These are phyloP conservation scores for Oscarella lobularis DNA, from an alignment of 37 sponge, comb jelly and placozoan species.

Conservation along the genomic window DNA sequence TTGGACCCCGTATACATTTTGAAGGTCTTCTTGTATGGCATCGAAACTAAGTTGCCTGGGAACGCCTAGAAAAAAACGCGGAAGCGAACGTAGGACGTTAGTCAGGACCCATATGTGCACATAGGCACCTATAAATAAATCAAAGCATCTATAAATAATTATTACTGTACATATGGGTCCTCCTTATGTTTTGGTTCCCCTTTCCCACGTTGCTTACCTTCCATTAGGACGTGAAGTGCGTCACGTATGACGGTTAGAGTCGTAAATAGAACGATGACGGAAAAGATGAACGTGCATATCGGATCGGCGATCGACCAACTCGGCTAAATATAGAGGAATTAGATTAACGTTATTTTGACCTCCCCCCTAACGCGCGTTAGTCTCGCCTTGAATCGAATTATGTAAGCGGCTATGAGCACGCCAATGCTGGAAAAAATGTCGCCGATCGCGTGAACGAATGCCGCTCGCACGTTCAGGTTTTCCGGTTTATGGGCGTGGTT, in stretches of 20 bases:
- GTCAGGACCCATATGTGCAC: too few relatives aligned
- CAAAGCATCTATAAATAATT: too few relatives aligned
- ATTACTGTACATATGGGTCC: too few relatives aligned
- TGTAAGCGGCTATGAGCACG: constrained; percentile 83
- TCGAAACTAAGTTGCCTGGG: constrained; percentile 29
- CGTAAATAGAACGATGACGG: constrained; percentile 69
- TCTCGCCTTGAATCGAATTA: constrained; percentile 80
- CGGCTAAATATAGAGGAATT: constrained; percentile 40
- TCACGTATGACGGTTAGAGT: constrained; percentile 83
- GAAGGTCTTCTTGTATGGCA: constrained; percentile 21
- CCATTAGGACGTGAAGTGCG: constrained; percentile 91
- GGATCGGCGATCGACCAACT: constrained; percentile 88
- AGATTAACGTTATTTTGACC: too few relatives aligned
- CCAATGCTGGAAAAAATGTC: constrained; percentile 93
- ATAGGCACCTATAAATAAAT: too few relatives aligned
- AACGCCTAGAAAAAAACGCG: constrained; percentile 10
- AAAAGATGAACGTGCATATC: constrained; percentile 93
- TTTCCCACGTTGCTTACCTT: constrained; percentile 64
- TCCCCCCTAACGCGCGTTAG: too few relatives aligned
- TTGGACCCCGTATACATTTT: constrained; percentile 8
- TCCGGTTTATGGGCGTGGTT: neutral
- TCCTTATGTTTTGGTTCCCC: too few relatives aligned
- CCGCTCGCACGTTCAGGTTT: constrained; percentile 92
- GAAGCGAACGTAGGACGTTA: neutral
- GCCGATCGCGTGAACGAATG: constrained; percentile 92